Evolutionary conservation across 2,888 invertebrate species (phyloP).

Genomic region (Megamerina dolium): DNA sequence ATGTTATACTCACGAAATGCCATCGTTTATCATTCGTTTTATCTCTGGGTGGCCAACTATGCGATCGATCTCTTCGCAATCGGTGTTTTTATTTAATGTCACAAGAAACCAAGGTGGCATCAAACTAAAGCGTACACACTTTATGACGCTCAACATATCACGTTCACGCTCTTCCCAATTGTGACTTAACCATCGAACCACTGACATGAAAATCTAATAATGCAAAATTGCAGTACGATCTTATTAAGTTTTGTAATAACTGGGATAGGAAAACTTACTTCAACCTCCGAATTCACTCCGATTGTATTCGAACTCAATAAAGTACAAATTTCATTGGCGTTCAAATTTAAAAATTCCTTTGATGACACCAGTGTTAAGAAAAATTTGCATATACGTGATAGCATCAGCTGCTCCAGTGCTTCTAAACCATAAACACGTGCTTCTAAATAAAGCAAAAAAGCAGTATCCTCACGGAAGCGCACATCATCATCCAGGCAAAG

Average conservation of each 20-base stretch:
- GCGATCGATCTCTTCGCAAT: slow-evolving; percentile 65
- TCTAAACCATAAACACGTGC: slow-evolving; percentile 52
- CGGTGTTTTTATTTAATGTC: slow-evolving; percentile 68
- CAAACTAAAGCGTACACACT: slow-evolving; percentile 70
- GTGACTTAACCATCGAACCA: slow-evolving; percentile 70
- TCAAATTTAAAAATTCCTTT: slow-evolving; percentile 64
- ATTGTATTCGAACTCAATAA: slow-evolving; percentile 67
- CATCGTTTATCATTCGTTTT: slow-evolving; percentile 73
- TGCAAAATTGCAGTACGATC: too few species aligned
- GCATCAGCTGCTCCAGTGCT: slow-evolving; percentile 30
- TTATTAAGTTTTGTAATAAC: not conserved
- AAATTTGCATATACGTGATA: slow-evolving; percentile 68
- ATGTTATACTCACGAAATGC: slow-evolving; percentile 60
- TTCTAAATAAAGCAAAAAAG: slow-evolving; percentile 62
- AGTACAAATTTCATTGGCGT: slow-evolving; percentile 60
- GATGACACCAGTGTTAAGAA: slow-evolving; percentile 72
- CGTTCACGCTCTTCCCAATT: slow-evolving; percentile 61
- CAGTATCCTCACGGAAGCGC: slow-evolving; percentile 68
- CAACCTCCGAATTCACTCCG: slow-evolving; percentile 62
- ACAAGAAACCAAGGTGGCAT: slow-evolving; percentile 76
- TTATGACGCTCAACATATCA: slow-evolving; percentile 57
- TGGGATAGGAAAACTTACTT: slow-evolving; percentile 24
- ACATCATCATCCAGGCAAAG: slow-evolving; percentile 66
- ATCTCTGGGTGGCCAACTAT: slow-evolving; percentile 63
- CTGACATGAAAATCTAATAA: slow-evolving; percentile 66